These are phyloP conservation scores for Emydoidea blandingii DNA, from an alignment of 2,797 vertebrate genomes.

Conservation along the genomic window DNA sequence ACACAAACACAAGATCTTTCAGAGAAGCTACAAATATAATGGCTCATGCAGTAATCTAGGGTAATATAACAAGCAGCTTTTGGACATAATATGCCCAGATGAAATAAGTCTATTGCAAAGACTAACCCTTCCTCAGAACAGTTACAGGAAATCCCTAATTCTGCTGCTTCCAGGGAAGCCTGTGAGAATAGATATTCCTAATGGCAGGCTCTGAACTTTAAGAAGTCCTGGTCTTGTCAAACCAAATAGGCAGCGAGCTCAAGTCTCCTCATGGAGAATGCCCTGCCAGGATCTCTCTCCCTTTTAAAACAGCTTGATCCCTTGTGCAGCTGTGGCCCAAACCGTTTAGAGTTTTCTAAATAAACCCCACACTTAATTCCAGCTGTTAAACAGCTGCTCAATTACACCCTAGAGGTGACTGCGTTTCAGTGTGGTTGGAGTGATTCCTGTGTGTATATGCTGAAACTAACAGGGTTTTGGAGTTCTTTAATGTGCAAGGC, in stretches of 20 bases:
- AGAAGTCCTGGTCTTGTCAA: background rate
- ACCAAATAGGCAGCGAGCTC: background rate
- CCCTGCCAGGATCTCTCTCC: background rate
- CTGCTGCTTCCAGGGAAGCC: background rate
- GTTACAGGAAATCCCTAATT: background rate
- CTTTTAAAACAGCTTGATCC: background rate
- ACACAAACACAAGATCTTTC: background rate
- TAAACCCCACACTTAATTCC: background rate
- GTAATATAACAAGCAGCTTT: background rate
- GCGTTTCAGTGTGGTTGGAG: background rate
- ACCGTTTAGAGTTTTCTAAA: background rate
- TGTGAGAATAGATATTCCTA: background rate
- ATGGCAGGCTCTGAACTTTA: background rate
- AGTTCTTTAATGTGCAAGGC: background rate
- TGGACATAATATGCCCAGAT: background rate
- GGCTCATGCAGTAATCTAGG: rapidly evolving
- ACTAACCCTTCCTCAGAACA: background rate
- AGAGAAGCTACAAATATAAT: background rate
- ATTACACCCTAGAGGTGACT: background rate
- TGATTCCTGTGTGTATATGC: background rate
- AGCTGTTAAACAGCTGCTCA: background rate
- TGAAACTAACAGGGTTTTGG: background rate
- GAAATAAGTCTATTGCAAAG: background rate
- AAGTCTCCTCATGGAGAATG: rapidly evolving
- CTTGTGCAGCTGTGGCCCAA: rapidly evolving